Evolutionary conservation across 2,113 vertebrate genomes (phyloP).

Genomic region (Cryptomyrus ogoouensis): DNA sequence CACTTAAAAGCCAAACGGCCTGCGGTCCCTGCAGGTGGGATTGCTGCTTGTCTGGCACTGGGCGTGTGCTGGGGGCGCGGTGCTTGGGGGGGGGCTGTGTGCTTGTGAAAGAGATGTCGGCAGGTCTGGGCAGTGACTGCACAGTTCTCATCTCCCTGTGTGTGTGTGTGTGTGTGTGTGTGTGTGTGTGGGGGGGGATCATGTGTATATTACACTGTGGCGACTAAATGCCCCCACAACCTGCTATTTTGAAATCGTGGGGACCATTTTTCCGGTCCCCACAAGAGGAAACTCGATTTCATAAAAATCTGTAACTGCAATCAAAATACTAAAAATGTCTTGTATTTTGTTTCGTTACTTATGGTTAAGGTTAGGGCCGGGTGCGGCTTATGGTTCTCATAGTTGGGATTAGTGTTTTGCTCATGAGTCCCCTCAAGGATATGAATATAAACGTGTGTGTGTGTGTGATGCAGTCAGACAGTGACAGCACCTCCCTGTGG

Average conservation of each 20-base stretch:
- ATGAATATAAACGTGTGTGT: not conserved
- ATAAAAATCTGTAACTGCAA: not conserved
- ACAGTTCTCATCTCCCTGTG: not conserved
- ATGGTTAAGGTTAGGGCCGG: not conserved
- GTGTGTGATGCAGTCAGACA: slow-evolving; percentile 8
- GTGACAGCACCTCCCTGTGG: slow-evolving; percentile 16
- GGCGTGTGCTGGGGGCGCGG: not conserved
- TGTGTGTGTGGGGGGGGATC: not conserved
- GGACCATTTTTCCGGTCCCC: not conserved
- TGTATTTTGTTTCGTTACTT: not conserved
- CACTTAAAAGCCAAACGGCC: not conserved
- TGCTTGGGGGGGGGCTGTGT: not conserved
- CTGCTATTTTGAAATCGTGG: not conserved
- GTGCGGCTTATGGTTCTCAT: not conserved
- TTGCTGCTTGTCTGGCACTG: not conserved
- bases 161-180: slow-evolving; percentile 19
- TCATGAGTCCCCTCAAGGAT: not conserved
- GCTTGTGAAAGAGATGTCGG: slow-evolving; percentile 11
- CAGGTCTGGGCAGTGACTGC: slow-evolving; percentile 24
- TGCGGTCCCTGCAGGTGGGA: not conserved
- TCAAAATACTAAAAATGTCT: not conserved
- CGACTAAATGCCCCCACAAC: slow-evolving; percentile 28
- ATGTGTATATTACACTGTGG: not conserved
- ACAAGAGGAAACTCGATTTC: not conserved
- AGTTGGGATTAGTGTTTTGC: not conserved